These are phyloP conservation scores for Dorcus parallelipipedus DNA, from an alignment of 2,888 invertebrate genomes.

Conservation along the genomic window DNA sequence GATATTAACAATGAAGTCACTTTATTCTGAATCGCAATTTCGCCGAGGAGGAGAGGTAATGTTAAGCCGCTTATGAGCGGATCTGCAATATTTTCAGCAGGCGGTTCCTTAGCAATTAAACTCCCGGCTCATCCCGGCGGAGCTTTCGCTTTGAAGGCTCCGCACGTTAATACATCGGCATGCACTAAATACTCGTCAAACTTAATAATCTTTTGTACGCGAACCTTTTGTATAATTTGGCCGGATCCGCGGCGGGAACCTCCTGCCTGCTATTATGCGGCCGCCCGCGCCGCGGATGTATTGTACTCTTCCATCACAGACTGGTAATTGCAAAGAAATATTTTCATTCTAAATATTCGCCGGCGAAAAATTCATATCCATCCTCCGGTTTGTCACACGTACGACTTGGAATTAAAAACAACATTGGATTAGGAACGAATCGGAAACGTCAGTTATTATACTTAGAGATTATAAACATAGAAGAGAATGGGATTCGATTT, in stretches of 20 bases:
- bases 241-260: conserved; percentile 22
- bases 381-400: not conserved
- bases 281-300: not conserved
- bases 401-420: too few relatives aligned
- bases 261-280: conserved; percentile 6
- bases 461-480: too few relatives aligned
- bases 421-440: too few relatives aligned
- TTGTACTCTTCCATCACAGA: conserved; percentile 4
- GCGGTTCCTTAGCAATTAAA: conserved; percentile 40
- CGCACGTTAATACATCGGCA: conserved; percentile 37
- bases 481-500: too few relatives aligned
- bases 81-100: conserved; percentile 31
- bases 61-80: conserved; percentile 41
- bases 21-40: conserved; percentile 43
- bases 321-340: conserved; percentile 17
- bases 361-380: not conserved
- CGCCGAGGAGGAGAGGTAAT: conserved; percentile 28
- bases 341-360: conserved; percentile 10
- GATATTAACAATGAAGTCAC: conserved; percentile 44
- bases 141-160: conserved; percentile 29
- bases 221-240: conserved; percentile 42
- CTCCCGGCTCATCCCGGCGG: conserved; percentile 29
- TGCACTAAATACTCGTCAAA: conserved; percentile 45
- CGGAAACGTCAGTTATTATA: too few relatives aligned
- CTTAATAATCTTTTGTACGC: conserved; percentile 50